A percentile compares a stretch with the other conserved stretches of the same genome.
phyloP scores from a whole-genome alignment of 2,797 vertebrate genomes.

The Garrulus glandarius region DNA sequence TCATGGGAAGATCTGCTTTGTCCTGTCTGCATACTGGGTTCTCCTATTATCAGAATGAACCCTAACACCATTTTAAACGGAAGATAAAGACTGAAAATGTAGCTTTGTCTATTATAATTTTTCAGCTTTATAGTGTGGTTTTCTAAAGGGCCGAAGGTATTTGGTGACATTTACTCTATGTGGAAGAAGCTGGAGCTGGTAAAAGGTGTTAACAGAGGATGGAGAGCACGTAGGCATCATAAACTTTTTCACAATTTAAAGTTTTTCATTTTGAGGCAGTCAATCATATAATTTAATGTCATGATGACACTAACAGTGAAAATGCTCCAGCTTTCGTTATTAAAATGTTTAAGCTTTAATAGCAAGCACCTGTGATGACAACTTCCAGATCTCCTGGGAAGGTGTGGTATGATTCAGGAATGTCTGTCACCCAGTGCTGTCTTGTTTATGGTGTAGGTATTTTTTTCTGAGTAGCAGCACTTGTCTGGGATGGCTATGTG shows the following conservation, averaged over 20 bases:
- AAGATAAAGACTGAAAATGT: background rate
- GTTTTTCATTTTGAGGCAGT: background rate
- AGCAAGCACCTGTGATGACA: background rate
- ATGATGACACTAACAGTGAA: background rate
- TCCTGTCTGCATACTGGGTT: background rate
- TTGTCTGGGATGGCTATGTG: background rate
- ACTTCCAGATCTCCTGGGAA: background rate
- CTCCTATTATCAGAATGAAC: background rate
- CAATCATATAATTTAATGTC: background rate
- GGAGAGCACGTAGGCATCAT: background rate
- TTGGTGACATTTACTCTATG: background rate
- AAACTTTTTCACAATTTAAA: background rate
- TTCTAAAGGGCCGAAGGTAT: background rate
- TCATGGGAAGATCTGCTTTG: background rate
- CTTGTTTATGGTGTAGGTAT: background rate
- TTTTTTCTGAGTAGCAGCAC: background rate
- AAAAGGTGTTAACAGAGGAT: background rate
- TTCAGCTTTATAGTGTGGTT: background rate
- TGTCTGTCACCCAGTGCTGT: background rate
- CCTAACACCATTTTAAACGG: background rate
- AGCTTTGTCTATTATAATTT: background rate
- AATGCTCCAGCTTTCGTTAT: background rate
- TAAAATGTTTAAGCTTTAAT: background rate
- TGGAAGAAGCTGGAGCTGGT: background rate
- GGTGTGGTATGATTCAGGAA: background rate